A percentile compares a stretch with the other conserved stretches of the same genome.
Evolutionary conservation across 2,113 vertebrate species (phyloP).

Genomic region (Sula dactylatra): DNA sequence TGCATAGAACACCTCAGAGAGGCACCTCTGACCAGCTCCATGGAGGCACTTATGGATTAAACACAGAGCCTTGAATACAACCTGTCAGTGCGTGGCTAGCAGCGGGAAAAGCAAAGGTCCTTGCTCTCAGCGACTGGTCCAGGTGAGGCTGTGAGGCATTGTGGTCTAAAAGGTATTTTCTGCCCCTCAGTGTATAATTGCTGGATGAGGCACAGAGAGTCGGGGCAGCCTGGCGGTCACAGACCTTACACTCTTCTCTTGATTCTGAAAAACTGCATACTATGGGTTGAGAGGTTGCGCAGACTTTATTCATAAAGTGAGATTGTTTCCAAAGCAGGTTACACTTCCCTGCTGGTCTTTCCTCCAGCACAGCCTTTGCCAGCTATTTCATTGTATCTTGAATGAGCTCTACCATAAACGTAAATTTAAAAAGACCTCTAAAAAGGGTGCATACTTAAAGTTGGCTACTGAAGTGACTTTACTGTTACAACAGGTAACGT

Average conservation of each 20-base stretch:
- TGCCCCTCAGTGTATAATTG: not conserved
- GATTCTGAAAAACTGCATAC: not conserved
- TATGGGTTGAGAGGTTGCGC: conserved; percentile 29
- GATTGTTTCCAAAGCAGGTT: conserved; percentile 9
- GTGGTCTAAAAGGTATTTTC: not conserved
- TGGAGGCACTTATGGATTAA: not conserved
- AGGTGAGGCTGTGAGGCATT: not conserved
- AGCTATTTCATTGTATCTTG: conserved; percentile 26
- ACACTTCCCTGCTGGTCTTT: conserved; percentile 14
- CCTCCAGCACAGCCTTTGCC: conserved; percentile 22
- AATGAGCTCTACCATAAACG: conserved; percentile 19
- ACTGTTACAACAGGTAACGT: not conserved
- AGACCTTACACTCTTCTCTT: not conserved
- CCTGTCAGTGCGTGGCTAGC: not conserved
- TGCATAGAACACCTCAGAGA: not conserved
- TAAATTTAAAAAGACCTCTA: not conserved
- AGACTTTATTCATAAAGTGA: conserved; percentile 40
- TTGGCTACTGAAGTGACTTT: conserved; percentile 8
- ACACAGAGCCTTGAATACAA: not conserved
- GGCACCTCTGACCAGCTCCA: not conserved
- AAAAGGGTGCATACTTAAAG: conserved; percentile 11
- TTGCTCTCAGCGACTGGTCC: not conserved
- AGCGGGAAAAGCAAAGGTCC: not conserved
- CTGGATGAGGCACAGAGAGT: not conserved
- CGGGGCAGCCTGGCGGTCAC: not conserved